A percentile compares a stretch with the other conserved stretches of the same genome.
Conservation (phyloP, 2,113 vertebrate genomes). For the Toxotes jaculatrix region DNA sequence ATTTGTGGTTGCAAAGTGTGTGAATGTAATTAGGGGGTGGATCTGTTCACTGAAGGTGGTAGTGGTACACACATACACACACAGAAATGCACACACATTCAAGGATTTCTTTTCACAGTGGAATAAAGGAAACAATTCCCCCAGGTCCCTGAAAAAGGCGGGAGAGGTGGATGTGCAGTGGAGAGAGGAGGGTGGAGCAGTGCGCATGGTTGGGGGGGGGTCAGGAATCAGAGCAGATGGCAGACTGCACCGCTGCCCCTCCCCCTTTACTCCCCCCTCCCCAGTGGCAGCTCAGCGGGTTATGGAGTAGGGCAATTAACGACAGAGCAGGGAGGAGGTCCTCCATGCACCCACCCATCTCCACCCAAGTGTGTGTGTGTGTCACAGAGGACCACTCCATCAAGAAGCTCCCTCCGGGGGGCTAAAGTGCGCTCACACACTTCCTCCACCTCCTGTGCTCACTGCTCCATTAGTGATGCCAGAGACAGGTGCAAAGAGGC, state of each 20-base stretch:
- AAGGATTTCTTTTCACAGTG: slow-evolving; percentile 45
- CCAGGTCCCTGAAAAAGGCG: slow-evolving; percentile 48
- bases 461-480: slow-evolving; percentile 65
- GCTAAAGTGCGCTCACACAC: slow-evolving; percentile 34
- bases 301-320: slow-evolving; percentile 79
- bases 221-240: slow-evolving; percentile 91
- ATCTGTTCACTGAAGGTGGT: slow-evolving; percentile 1
- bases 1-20: slow-evolving; percentile 31
- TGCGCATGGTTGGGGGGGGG: slow-evolving; percentile 59
- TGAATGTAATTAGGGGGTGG: slow-evolving; percentile 34
- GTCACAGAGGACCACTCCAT: slow-evolving; percentile 73
- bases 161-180: slow-evolving; percentile 39
- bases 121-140: slow-evolving; percentile 53
- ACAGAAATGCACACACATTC: background rate
- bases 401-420: slow-evolving; percentile 42
- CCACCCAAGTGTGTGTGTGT: slow-evolving; percentile 42
- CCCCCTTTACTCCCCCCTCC: slow-evolving; percentile 53
- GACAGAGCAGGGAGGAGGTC: slow-evolving; percentile 44
- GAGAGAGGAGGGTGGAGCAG: slow-evolving; percentile 36
- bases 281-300: slow-evolving; percentile 65
- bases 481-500: slow-evolving; percentile 53
- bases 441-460: slow-evolving; percentile 27
- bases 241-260: slow-evolving; percentile 67
- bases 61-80: background rate
- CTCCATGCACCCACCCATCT: slow-evolving; percentile 20